phyloP scores from a whole-genome alignment of 2,113 vertebrate genomes.

The Microcebus murinus region DNA sequence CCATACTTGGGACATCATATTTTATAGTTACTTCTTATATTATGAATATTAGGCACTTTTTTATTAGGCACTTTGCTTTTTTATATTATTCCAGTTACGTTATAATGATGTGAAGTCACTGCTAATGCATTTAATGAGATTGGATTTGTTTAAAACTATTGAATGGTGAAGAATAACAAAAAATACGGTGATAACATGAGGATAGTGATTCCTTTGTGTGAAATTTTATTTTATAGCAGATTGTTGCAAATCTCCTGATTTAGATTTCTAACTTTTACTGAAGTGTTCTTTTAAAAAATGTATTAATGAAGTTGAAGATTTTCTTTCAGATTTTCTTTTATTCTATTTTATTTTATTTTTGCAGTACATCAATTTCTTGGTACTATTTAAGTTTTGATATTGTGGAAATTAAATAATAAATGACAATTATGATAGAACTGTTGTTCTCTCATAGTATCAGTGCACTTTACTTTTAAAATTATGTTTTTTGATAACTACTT shows the following conservation, averaged over 20 bases:
- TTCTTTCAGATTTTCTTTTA: not conserved
- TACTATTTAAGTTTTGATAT: constrained; percentile 21
- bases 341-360: not conserved
- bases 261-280: constrained; percentile 41
- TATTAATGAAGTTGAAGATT: not conserved
- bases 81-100: not conserved
- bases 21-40: constrained; percentile 22
- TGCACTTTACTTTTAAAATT: not conserved
- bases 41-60: constrained; percentile 10
- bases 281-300: not conserved
- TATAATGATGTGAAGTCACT: constrained; percentile 19
- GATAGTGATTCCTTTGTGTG: constrained; percentile 29
- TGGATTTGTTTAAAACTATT: constrained; percentile 34
- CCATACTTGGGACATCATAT: not conserved
- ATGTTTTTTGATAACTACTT: constrained; percentile 22
- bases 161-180: constrained; percentile 7
- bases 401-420: constrained; percentile 52
- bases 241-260: not conserved
- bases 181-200: not conserved
- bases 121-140: constrained; percentile 40
- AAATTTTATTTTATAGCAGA: constrained; percentile 33
- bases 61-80: constrained; percentile 36
- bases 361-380: not conserved
- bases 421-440: not conserved
- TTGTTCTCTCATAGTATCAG: constrained; percentile 1